Base-by-base conservation (phyloP, 2,797 vertebrate genomes). In the Neostethus bicornis region DNA sequence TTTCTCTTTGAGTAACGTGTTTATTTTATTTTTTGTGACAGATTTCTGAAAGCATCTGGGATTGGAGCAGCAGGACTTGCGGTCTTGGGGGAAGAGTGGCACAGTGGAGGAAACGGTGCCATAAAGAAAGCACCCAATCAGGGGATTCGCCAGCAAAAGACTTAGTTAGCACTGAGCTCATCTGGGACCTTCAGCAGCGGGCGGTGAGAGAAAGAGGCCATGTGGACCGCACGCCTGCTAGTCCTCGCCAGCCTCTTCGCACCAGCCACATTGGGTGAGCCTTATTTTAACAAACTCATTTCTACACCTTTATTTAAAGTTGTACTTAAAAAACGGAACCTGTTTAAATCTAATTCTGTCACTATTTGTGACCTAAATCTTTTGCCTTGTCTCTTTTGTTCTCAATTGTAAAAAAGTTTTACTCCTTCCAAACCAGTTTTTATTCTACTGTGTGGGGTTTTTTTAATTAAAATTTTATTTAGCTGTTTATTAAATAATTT, bases 201-300 rank as follows among this genome's bases (percentile, higher is more conserved):
- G 86, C 77, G 82, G 86, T 83, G 79, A 85, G 85, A 83, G 78
- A 89, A 89, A 90, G 86, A 83, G 92, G 93, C 93, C 94, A 98
- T 98, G 96, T 95, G 94, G 94, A 89, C 94, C 84, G 88, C 92
- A 91, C 94, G 93, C 91, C 92, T 96, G 82, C 90, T 97, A 51
- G 88, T 95, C 90, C 86, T 95, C 86, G 92, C 91, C 89, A 91
- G 91, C 90, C 90, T 98, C 84, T 91, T 94, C 44, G 92, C 93
- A 79, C 93, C 95, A 14, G 77, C 90, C 56, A 78, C 91, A 86
- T 87, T 94, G 83, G 96, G 96, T 98, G 89, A 95, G 96, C 84
- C 48, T 35, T n/a, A n/a, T n/a, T n/a, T n/a, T n/a, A n/a, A n/a
- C n/a, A n/a, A 17, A 14, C 64, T 70, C 51, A 20, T 60, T 42